A percentile compares a stretch with the other conserved stretches of the same genome.
These are phyloP conservation scores for Hafferia zeledoni DNA, from an alignment of 2,797 vertebrate species.

Conservation along the genomic window DNA sequence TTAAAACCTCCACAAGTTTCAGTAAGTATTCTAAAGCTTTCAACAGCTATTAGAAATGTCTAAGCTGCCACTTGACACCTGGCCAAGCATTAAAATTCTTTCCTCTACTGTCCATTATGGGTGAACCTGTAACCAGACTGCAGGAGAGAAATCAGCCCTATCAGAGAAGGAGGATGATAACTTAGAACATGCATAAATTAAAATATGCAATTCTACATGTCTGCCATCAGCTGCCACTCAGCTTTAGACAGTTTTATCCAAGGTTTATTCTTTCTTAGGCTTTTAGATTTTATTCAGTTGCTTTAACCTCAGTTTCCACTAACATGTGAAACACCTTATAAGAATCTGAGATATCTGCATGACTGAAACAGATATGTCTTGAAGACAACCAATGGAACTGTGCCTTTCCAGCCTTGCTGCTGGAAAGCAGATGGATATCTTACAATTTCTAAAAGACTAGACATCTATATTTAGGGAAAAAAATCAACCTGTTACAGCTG, in stretches of 20 bases:
- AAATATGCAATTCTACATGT: background rate
- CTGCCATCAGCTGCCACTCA: background rate
- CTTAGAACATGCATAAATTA: background rate
- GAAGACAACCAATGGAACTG: background rate
- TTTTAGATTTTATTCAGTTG: background rate
- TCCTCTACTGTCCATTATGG: background rate
- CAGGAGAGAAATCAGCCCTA: background rate
- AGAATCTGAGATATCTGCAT: background rate
- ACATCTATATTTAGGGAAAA: background rate
- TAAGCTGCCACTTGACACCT: background rate
- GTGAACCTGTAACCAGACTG: background rate
- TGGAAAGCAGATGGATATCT: background rate
- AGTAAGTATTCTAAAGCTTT: background rate
- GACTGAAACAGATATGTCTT: background rate
- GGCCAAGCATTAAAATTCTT: background rate
- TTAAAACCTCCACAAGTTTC: background rate
- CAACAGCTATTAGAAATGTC: background rate
- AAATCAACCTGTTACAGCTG: background rate
- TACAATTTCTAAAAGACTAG: background rate
- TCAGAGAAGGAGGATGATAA: background rate
- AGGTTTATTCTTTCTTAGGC: background rate
- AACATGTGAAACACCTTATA: background rate
- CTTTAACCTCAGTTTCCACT: background rate
- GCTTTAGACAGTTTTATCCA: background rate
- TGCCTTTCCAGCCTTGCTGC: background rate